Conservation (phyloP, 2,888 invertebrate genomes). For the Macaria liturata region DNA sequence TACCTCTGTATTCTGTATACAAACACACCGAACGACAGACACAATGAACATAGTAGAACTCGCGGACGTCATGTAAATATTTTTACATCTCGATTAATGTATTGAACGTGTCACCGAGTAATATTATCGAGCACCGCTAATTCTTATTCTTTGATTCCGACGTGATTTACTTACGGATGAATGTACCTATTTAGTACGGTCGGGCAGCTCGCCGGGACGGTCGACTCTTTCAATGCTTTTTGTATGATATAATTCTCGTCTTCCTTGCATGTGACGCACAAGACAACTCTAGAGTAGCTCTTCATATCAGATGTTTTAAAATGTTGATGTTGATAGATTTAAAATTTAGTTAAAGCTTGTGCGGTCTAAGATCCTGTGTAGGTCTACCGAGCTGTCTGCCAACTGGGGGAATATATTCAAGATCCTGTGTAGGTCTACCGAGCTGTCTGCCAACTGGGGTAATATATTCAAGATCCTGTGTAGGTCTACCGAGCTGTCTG, state of each 20-base stretch:
- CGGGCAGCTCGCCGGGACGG: slow-evolving; percentile 67
- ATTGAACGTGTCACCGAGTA: slow-evolving; percentile 68
- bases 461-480: slow-evolving; percentile 18
- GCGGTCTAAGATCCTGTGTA: slow-evolving; percentile 35
- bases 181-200: slow-evolving; percentile 52
- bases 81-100: slow-evolving; percentile 73
- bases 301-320: slow-evolving; percentile 75
- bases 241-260: slow-evolving; percentile 61
- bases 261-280: slow-evolving; percentile 79
- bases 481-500: slow-evolving; percentile 9
- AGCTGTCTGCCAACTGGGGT: slow-evolving; percentile 15
- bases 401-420: slow-evolving; percentile 24
- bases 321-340: slow-evolving; percentile 51
- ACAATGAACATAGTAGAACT: slow-evolving; percentile 28
- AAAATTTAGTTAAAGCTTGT: slow-evolving; percentile 49
- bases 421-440: slow-evolving; percentile 5
- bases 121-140: slow-evolving; percentile 65
- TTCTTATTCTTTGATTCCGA: slow-evolving; percentile 64
- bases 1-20: neutral
- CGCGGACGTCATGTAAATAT: slow-evolving; percentile 63
- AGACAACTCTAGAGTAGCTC: slow-evolving; percentile 64
- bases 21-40: neutral
- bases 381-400: slow-evolving; percentile 9
- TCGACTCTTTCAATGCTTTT: slow-evolving; percentile 54
- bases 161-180: slow-evolving; percentile 62